Base-by-base conservation (phyloP, 1,140 invertebrate species). In the Phocides pigmalion region DNA sequence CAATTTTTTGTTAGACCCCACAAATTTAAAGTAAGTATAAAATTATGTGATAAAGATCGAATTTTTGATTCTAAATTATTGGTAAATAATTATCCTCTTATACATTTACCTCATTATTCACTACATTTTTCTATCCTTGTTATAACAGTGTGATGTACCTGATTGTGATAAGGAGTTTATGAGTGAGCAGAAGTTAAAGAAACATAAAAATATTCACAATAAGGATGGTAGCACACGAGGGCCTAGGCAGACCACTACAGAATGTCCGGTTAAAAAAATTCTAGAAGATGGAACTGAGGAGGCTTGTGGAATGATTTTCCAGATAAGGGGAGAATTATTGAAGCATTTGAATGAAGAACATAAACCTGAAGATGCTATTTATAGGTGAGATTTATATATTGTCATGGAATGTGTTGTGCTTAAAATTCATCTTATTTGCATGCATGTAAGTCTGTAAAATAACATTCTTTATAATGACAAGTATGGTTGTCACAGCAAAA, bases 341-440 rank as follows among this genome's bases (percentile, higher is more conserved):
- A 83, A 79, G 49, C 90, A 92, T 76, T 63, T 92, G 19, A 82
- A 83, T 42, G 76, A 81, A 49, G 83, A 90, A 11, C 90, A 92
- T 61, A 73, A 77, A 1, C 66, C 76, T n/a, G 80, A 92, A 4
- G 80, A 90, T 56, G 90, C 86, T 4, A 63, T 66, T 20, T 82
- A 89, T 64, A 84, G 75, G 87, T 87, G 94, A 56, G 95, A 95
- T 28, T 28, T 2, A n/a, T n/a, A n/a, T n/a, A n/a, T n/a, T n/a
- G n/a, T n/a, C n/a, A n/a, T n/a, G n/a, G n/a, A n/a, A n/a, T n/a
- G n/a, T n/a, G n/a, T n/a, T n/a, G n/a, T n/a, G n/a, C n/a, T n/a
- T n/a, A n/a, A n/a, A n/a, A n/a, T n/a, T n/a, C n/a, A n/a, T n/a
- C n/a, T n/a, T n/a, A n/a, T n/a, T n/a, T n/a, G n/a, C n/a, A n/a